Conservation (phyloP, 2,113 vertebrate genomes). For the Amblyornis subalaris region DNA sequence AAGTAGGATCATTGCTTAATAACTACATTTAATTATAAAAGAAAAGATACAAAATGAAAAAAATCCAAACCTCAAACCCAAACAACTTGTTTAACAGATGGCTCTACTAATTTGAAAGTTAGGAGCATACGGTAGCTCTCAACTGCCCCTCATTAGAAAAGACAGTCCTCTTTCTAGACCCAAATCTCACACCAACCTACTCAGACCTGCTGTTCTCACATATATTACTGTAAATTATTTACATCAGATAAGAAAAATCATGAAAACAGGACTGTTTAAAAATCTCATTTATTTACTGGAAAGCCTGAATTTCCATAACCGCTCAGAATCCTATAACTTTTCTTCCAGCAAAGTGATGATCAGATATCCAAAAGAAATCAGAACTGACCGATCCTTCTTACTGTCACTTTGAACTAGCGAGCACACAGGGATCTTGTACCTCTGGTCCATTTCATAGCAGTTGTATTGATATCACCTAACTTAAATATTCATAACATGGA, state of each 20-base stretch:
- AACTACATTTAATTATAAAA: neutral
- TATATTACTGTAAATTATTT: slow-evolving; percentile 73
- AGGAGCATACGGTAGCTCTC: slow-evolving; percentile 69
- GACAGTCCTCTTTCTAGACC: slow-evolving; percentile 65
- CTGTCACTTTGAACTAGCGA: neutral
- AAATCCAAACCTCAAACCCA: neutral
- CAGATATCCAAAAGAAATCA: neutral
- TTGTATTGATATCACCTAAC: neutral
- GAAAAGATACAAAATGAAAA: neutral
- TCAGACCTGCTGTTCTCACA: slow-evolving; percentile 71
- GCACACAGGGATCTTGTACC: neutral
- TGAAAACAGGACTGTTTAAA: slow-evolving; percentile 58
- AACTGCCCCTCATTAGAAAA: slow-evolving; percentile 72
- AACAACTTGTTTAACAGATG: slow-evolving; percentile 70
- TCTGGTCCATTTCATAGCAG: neutral
- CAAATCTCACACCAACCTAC: slow-evolving; percentile 57
- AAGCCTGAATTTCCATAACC: neutral
- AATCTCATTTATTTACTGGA: slow-evolving; percentile 24
- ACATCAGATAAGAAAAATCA: slow-evolving; percentile 59
- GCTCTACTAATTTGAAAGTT: slow-evolving; percentile 66
- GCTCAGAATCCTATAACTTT: neutral
- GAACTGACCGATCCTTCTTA: neutral
- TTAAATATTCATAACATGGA: accelerated
- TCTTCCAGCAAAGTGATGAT: neutral
- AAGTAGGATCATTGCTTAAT: neutral